Evolutionary conservation across 2,113 vertebrate genomes (phyloP), one percentile per base, ranked within the genome.

Genomic region (Spilogale gracilis): DNA sequence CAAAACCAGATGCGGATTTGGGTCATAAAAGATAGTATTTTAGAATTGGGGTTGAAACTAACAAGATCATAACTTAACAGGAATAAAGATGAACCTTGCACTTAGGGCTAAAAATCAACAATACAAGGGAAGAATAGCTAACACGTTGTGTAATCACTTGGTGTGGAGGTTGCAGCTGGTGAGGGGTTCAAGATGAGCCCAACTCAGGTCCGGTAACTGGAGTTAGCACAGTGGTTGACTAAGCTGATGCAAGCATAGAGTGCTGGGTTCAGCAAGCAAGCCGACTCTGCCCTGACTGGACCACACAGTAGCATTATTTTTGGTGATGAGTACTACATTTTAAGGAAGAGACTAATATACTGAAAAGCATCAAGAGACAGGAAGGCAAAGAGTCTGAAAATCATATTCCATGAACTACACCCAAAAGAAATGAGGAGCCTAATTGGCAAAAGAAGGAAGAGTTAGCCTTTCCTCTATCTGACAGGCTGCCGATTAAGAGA

Each of bases 31-130:
- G 54, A 6, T 30, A 38, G 6, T 56, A 50, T 79, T 92, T 93
- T 61, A 74, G 76, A 94, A 89, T 56, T n/a, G 43, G 7, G 27
- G 6, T 4, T 52, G 52, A 56, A 91, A 79, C n/a, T n/a, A 94
- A 60, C 27, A 90, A 78, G 81, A 79, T 67, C 48, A 30, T 86
- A 61, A 95, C 63, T 65, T 56, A 87, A 87, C 32, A 50, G 86
- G 82, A 91, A 76, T 43, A 88, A 85, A 80, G 52, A 58, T 43
- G 90, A 79, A 83, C 87, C 43, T 94, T 89, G 73, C 10, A 48
- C 76, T 67, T 32, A 14, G 45, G 58, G 60, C 89, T 84, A 45
- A 71, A 90, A 71, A 38, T 74, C 79, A 85, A 73, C 58, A 38
- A 21, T n/a, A 7, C 13, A 32, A 71, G 56, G 30, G n/a, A 56